Percentiles rank a stretch among this genome's conserved stretches.
phyloP scores from a whole-genome alignment of 2,797 vertebrate species.

The Meriones psammophilus region DNA sequence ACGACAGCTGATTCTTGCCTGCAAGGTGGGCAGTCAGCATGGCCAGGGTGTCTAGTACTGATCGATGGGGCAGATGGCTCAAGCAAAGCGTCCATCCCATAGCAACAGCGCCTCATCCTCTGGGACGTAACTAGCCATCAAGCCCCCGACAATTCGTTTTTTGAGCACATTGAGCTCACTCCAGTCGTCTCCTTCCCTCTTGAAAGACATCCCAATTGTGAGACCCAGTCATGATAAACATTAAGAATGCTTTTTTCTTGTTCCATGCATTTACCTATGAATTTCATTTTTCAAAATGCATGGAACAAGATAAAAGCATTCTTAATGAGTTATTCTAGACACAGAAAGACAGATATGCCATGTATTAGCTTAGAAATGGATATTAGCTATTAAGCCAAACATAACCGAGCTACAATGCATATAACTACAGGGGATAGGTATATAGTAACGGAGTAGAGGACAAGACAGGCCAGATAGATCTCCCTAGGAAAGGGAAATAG shows the following conservation, averaged over 20 bases:
- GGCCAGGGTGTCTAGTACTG: slow-evolving; percentile 94
- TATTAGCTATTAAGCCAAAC: not conserved
- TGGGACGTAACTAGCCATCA: slow-evolving; percentile 93
- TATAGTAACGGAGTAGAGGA: not conserved
- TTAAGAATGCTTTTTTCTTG: too few species aligned
- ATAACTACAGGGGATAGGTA: not conserved
- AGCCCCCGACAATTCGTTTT: slow-evolving; percentile 94
- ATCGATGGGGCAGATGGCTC: slow-evolving; percentile 93
- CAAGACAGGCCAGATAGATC: not conserved
- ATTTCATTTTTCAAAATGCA: not conserved
- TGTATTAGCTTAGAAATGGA: not conserved
- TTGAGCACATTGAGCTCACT: slow-evolving; percentile 93
- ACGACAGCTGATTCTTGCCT: slow-evolving; percentile 92
- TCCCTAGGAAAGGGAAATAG: not conserved
- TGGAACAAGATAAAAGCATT: not conserved
- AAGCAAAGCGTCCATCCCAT: slow-evolving; percentile 94
- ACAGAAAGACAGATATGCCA: not conserved
- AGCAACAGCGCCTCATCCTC: slow-evolving; percentile 95
- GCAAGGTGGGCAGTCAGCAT: slow-evolving; percentile 93
- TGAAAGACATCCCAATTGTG: slow-evolving; percentile 52
- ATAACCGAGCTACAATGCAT: not conserved
- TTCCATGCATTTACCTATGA: too few species aligned
- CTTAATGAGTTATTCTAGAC: not conserved
- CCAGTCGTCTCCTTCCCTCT: too few species aligned
- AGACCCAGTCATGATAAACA: not conserved